A percentile compares a stretch with the other conserved stretches of the same genome.
phyloP scores from a whole-genome alignment of 2,888 invertebrate species.

The Eucera pruinosa region DNA sequence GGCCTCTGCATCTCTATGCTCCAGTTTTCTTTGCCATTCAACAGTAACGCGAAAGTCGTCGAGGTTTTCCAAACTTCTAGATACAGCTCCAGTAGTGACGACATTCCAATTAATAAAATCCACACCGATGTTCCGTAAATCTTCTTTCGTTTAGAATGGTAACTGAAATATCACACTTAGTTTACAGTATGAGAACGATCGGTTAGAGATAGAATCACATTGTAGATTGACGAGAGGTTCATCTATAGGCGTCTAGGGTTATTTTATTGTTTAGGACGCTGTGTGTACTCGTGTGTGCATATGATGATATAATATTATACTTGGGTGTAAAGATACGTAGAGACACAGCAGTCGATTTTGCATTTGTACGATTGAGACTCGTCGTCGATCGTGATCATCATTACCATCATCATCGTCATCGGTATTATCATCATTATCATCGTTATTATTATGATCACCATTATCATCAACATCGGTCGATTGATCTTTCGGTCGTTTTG shows the following conservation, averaged over 20 bases:
- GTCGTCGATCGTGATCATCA: constrained; percentile 37
- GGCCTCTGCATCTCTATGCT: neutral
- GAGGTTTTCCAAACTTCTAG: constrained; percentile 2
- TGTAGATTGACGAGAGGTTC: constrained; percentile 45
- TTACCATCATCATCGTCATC: constrained; percentile 18
- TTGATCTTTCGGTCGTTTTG: constrained; percentile 60
- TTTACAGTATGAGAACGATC: constrained; percentile 38
- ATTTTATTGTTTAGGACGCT: constrained; percentile 7
- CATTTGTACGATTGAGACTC: neutral
- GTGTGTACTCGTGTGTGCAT: neutral
- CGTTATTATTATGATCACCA: constrained; percentile 32
- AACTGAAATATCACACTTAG: constrained; percentile 56
- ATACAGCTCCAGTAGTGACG: neutral
- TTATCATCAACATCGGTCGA: constrained; percentile 58
- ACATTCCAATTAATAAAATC: neutral
- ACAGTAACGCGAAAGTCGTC: neutral
- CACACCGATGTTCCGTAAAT: constrained; percentile 4
- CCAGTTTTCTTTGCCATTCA: neutral
- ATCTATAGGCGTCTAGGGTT: constrained; percentile 30
- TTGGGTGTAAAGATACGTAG: constrained; percentile 6
- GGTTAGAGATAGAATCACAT: constrained; percentile 41
- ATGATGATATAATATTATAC: constrained; percentile 8
- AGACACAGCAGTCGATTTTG: constrained; percentile 20
- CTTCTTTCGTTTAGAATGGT: constrained; percentile 35
- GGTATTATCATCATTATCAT: constrained; percentile 23